A percentile compares a stretch with the other conserved stretches of the same genome.
Evolutionary conservation across 2,888 invertebrate genomes (phyloP).

Genomic region (Lamellibrachia columna): DNA sequence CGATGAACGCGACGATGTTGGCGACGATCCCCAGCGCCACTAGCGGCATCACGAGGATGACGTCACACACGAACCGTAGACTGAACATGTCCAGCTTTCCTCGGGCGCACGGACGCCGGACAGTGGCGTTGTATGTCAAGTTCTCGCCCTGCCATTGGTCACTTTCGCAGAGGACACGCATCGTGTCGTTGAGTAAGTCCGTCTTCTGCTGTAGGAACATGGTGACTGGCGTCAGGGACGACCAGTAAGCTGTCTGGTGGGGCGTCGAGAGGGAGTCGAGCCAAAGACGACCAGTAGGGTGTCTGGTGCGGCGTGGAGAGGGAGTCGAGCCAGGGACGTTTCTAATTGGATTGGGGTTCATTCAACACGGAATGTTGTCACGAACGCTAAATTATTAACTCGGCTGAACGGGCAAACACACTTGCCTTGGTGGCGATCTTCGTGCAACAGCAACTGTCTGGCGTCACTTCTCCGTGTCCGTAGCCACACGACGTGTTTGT

Average conservation of each 20-base stretch:
- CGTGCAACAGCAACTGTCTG: no score
- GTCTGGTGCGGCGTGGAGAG: no score
- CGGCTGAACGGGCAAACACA: not conserved
- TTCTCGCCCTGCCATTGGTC: not conserved
- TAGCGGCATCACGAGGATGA: constrained; percentile 8
- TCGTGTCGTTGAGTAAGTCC: not conserved
- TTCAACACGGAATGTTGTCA: not conserved
- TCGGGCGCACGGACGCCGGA: not conserved
- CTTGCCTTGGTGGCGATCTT: not conserved
- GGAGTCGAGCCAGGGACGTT: no score
- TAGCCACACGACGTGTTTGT: no score
- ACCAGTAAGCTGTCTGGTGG: not conserved
- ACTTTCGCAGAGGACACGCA: not conserved
- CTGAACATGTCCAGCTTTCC: not conserved
- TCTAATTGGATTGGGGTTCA: not conserved
- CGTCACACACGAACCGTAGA: constrained; percentile 20
- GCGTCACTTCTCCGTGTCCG: no score
- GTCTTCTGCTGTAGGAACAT: not conserved
- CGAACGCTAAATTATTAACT: not conserved
- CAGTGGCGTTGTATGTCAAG: not conserved
- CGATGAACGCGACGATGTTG: constrained; percentile 34
- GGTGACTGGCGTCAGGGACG: not conserved
- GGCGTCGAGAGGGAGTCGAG: not conserved
- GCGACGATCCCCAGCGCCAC: constrained; percentile 20
- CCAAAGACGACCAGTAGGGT: not conserved